A percentile compares a stretch with the other conserved stretches of the same genome.
phyloP scores from a whole-genome alignment of 2,888 invertebrate genomes.

The Hyles lineata region DNA sequence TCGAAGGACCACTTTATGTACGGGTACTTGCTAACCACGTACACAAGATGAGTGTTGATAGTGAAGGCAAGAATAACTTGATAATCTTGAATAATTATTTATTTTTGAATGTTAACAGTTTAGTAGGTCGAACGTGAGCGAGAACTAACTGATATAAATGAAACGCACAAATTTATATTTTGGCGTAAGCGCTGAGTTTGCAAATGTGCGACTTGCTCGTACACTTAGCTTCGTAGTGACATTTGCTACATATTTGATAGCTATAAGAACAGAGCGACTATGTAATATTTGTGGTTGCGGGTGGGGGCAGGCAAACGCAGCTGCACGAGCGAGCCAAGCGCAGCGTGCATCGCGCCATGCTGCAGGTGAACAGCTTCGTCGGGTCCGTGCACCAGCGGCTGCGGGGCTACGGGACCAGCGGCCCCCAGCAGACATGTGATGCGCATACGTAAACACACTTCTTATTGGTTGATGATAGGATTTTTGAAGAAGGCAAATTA shows the following conservation, averaged over 20 bases:
- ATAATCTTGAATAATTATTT: too few species aligned
- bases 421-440: conserved; percentile 38
- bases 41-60: too few species aligned
- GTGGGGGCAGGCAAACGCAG: conserved; percentile 70
- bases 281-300: conserved; percentile 44
- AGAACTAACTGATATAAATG: too few species aligned
- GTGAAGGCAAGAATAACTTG: too few species aligned
- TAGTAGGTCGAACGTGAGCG: too few species aligned
- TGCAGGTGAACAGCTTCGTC: conserved; percentile 71
- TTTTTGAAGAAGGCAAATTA: too few species aligned
- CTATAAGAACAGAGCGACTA: conserved; percentile 34
- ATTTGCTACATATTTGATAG: not conserved
- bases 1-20: too few species aligned
- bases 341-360: conserved; percentile 60
- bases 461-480: not conserved
- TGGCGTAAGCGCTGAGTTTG: too few species aligned
- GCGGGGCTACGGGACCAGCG: conserved; percentile 53
- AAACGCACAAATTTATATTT: too few species aligned
- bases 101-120: too few species aligned
- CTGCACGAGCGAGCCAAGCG: conserved; percentile 65
- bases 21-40: too few species aligned
- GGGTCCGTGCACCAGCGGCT: conserved; percentile 67
- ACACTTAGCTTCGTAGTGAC: not conserved
- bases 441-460: conserved; percentile 58
- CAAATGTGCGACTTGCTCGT: too few species aligned